phyloP scores from a whole-genome alignment of 2,113 vertebrate genomes.

The Malurus alboscapulatus region DNA sequence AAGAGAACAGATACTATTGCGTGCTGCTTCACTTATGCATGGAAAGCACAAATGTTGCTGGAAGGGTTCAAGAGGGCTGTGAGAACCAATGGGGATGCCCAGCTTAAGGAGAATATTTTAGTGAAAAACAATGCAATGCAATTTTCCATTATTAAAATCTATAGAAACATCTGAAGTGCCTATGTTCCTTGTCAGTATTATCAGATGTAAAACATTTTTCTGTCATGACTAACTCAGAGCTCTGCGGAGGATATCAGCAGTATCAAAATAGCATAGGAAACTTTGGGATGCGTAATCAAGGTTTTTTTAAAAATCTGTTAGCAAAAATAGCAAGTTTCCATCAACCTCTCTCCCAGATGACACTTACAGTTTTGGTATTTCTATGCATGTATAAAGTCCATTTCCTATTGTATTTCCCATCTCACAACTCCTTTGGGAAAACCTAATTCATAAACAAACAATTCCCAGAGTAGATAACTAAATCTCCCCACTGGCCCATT shows the following conservation, averaged over 20 bases:
- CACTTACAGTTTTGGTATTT: conserved; percentile 49
- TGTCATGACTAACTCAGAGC: conserved; percentile 48
- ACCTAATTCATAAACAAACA: conserved; percentile 57
- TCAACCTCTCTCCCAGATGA: background rate
- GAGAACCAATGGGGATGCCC: background rate
- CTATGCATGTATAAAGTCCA: conserved; percentile 36
- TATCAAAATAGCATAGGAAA: conserved; percentile 62
- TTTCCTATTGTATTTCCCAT: conserved; percentile 67
- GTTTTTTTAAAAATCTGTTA: background rate
- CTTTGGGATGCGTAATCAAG: background rate
- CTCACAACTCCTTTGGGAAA: conserved; percentile 64
- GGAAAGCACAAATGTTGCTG: background rate
- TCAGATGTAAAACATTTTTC: conserved; percentile 50
- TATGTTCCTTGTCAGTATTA: background rate
- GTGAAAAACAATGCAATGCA: background rate
- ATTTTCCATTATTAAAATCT: background rate
- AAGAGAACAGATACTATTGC: background rate
- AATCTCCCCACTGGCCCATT: background rate
- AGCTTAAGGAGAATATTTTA: background rate
- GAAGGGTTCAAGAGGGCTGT: background rate
- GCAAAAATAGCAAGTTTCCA: conserved; percentile 63
- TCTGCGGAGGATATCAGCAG: conserved; percentile 19
- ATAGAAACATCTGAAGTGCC: background rate
- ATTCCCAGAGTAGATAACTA: conserved; percentile 57
- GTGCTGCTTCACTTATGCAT: background rate